A percentile compares a stretch with the other conserved stretches of the same genome.
These are phyloP conservation scores for Aselliscus stoliczkanus DNA, from an alignment of 2,797 vertebrate species.

Conservation along the genomic window DNA sequence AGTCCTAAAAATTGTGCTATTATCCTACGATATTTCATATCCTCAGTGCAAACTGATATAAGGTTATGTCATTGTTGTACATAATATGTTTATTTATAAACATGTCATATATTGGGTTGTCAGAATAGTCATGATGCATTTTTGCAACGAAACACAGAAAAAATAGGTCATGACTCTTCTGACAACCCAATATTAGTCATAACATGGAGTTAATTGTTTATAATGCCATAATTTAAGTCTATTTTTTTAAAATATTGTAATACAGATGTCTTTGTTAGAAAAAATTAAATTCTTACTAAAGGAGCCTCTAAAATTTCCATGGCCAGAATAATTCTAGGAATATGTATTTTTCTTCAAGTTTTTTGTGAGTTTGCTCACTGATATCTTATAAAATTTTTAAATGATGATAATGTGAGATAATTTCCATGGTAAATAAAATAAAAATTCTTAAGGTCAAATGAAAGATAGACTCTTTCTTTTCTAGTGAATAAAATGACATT, in stretches of 20 bases:
- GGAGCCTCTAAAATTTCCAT: not conserved
- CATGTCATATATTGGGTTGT: not conserved
- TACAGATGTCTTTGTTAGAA: slow-evolving; percentile 25
- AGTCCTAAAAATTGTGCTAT: not conserved
- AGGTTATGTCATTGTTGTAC: not conserved
- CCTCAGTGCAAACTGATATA: not conserved
- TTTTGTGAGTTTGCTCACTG: not conserved
- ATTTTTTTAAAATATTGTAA: not conserved
- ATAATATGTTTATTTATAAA: not conserved
- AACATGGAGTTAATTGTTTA: not conserved
- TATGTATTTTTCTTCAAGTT: slow-evolving; percentile 27
- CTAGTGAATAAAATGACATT: slow-evolving; percentile 28
- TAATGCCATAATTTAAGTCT: not conserved
- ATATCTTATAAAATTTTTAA: slow-evolving; percentile 8
- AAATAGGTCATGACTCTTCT: no score
- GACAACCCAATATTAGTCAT: no score
- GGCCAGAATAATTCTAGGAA: not conserved
- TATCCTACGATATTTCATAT: not conserved
- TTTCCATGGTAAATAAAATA: slow-evolving; percentile 30
- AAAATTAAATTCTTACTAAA: slow-evolving; percentile 26
- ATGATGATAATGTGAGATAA: not conserved
- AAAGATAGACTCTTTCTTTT: not conserved
- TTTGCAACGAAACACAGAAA: no score
- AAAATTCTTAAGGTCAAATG: slow-evolving; percentile 15
- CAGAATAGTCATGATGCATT: no score